Evolutionary conservation across 2,113 vertebrate species (phyloP).

Genomic region (Muntiacus reevesi): DNA sequence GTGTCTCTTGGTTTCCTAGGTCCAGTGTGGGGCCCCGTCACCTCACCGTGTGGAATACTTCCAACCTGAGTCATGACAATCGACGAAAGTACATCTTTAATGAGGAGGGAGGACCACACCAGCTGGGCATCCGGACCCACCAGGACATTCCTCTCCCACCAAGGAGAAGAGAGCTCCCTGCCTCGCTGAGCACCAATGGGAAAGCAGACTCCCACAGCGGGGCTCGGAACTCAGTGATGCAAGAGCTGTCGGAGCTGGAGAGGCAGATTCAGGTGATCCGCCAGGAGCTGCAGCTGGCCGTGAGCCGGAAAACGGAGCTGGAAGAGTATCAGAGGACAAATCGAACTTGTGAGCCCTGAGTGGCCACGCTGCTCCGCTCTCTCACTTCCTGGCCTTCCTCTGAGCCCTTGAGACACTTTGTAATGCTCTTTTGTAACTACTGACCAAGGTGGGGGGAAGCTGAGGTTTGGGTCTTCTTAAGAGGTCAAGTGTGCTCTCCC

Average conservation of each 20-base stretch:
- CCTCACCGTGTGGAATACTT: conserved; percentile 87
- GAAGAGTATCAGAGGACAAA: conserved; percentile 92
- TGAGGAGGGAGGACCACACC: conserved; percentile 83
- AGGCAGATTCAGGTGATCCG: conserved; percentile 94
- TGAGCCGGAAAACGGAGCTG: conserved; percentile 94
- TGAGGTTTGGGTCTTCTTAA: conserved; percentile 39
- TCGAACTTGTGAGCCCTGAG: conserved; percentile 82
- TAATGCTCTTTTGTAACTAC: conserved; percentile 74
- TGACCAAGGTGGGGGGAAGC: conserved; percentile 53
- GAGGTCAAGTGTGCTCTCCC: neutral
- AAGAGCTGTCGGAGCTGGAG: conserved; percentile 94
- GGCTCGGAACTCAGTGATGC: conserved; percentile 84
- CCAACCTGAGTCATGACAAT: conserved; percentile 83
- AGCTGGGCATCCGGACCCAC: conserved; percentile 80
- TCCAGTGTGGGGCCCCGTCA: conserved; percentile 88
- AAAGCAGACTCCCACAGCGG: conserved; percentile 87
- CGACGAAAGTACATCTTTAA: conserved; percentile 82
- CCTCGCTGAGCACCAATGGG: conserved; percentile 88
- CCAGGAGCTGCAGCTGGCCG: conserved; percentile 92
- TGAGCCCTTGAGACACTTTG: conserved; percentile 65
- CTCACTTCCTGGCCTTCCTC: conserved; percentile 8
- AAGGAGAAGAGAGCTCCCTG: conserved; percentile 82
- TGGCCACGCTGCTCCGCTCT: neutral
- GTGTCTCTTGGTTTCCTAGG: conserved; percentile 78
- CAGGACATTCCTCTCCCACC: conserved; percentile 85